Conservation (phyloP, 2,888 invertebrate genomes). For the Sisyra terminalis region DNA sequence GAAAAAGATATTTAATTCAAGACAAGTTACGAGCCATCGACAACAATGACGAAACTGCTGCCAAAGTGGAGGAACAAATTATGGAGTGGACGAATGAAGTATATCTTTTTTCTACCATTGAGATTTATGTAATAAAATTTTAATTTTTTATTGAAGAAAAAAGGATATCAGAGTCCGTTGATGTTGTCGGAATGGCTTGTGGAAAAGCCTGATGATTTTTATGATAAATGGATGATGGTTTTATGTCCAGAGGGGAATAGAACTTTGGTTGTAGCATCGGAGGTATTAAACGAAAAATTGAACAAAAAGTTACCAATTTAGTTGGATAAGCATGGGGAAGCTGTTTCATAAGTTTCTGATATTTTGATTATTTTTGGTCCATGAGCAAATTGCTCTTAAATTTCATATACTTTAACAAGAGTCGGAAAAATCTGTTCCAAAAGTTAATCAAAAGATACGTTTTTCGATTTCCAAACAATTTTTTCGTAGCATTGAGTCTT, state of each 20-base stretch:
- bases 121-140: not conserved
- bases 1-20: not conserved
- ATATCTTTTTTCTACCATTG: conserved; percentile 17
- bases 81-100: conserved; percentile 9
- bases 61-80: conserved; percentile 4
- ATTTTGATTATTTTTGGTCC: not conserved
- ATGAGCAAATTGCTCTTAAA: no score
- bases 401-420: no score
- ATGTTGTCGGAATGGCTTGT: conserved; percentile 92
- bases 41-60: not conserved
- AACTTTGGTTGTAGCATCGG: conserved; percentile 60
- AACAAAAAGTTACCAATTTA: conserved; percentile 13
- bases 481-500: no score
- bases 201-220: conserved; percentile 64
- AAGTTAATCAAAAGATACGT: no score
- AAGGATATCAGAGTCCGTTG: conserved; percentile 33
- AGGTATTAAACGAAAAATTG: conserved; percentile 28
- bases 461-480: no score
- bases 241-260: conserved; percentile 76
- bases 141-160: not conserved
- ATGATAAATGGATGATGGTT: conserved; percentile 52
- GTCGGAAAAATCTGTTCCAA: no score
- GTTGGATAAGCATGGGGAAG: not conserved
- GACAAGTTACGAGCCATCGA: not conserved
- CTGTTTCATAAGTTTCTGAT: not conserved